phyloP scores from a whole-genome alignment of 1,140 invertebrate genomes.

The Chrysomallon squamiferum region DNA sequence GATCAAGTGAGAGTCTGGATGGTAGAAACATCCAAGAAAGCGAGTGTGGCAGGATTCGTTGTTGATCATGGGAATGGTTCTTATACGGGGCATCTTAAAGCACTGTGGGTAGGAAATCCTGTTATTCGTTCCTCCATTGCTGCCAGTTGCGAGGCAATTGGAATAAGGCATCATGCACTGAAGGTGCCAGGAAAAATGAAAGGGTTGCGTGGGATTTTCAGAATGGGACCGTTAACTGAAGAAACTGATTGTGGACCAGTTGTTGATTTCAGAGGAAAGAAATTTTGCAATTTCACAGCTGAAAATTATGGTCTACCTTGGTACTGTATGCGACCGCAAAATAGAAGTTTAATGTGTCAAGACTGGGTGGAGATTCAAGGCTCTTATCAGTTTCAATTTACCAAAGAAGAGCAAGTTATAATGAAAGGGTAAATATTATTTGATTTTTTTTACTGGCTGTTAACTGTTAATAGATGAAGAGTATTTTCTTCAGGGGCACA shows the following conservation, averaged over 20 bases:
- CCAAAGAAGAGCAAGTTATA: neutral
- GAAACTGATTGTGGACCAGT: neutral
- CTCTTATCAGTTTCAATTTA: neutral
- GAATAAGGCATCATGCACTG: neutral
- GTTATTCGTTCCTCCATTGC: neutral
- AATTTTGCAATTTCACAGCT: neutral
- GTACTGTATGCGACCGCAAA: neutral
- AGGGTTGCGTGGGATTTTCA: neutral
- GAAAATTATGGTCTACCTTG: neutral
- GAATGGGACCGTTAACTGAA: neutral
- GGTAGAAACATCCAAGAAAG: neutral
- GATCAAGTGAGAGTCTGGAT: neutral
- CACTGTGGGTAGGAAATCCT: neutral
- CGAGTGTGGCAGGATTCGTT: neutral
- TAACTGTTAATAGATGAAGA: neutral
- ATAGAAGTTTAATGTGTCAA: neutral
- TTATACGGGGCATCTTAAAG: neutral
- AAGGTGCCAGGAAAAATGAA: neutral
- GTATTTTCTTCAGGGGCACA: too few species aligned
- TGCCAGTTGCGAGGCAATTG: neutral
- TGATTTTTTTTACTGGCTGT: neutral
- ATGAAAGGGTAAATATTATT: neutral
- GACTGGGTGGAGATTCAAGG: neutral
- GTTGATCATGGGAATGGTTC: neutral
- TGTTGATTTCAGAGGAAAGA: neutral